Base-by-base conservation (phyloP, 1,140 invertebrate genomes). In the Drosophila sproati region DNA sequence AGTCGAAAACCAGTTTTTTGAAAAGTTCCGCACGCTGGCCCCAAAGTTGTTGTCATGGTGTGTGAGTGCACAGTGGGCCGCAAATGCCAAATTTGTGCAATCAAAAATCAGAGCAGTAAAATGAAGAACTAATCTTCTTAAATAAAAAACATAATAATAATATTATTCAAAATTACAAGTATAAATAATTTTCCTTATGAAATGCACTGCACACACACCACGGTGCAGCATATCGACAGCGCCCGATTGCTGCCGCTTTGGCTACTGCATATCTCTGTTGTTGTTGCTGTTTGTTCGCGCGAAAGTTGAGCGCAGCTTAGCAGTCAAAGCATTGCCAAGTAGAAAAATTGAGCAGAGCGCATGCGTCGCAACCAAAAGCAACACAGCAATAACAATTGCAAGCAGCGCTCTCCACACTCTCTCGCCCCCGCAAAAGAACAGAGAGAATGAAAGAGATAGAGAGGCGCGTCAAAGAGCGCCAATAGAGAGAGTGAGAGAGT, bases 1-100 rank as follows among this genome's bases (percentile, higher is more conserved):
- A 56, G 67, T 67, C 59, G 51, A 80, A 89, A 88, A 89, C 85
- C 85, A 83, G 83, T 88, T 88, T 85, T 68, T 74, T 74, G 34
- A 80, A 88, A 88, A 88, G 83, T 88, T 88, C 85, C 80, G 83
- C 83, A 87, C 82, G 59, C 71, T 85, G 81, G 81, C 74, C 71
- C 69, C 79, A 83, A 77, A 85, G 39, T 43, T 55, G 31, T 1
- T 31, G n/a, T 20, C 31, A 48, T 20, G 20, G 20, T 20, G 82
- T 78, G 50, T 82, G 68, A 51, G 76, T 55, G 73, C 61, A 88
- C 78, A 67, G 56, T 88, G 79, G 57, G 39, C 3, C 39, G 29
- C 12, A 47, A 31, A 7, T 55, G 31, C 28, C 28, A 7, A 39
- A 41, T 10, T 39, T 39, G 12, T 2, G 12, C n/a, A 31, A 10